Conservation (phyloP, 2,797 vertebrate species). For the Gephyroberyx darwinii region DNA sequence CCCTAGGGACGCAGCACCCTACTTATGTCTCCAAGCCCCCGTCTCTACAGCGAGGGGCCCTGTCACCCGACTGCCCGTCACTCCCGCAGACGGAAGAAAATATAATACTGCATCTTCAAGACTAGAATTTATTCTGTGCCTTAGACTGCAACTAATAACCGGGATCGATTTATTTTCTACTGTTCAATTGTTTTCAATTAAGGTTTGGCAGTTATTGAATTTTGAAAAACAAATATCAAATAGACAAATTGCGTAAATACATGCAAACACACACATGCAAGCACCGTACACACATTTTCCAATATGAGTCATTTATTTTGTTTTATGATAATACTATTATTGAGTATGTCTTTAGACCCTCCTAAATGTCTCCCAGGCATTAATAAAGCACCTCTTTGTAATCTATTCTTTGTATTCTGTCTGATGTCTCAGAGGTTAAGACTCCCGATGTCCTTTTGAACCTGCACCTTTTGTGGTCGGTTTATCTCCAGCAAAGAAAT, state of each 20-base stretch:
- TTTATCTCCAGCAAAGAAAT: constrained; percentile 12
- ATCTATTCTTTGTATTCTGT: constrained; percentile 11
- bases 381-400: constrained; percentile 11
- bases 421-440: constrained; percentile 6
- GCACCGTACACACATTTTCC: background rate
- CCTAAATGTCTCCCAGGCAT: constrained; percentile 17
- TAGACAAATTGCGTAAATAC: background rate
- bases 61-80: constrained; percentile 35
- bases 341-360: constrained; percentile 1
- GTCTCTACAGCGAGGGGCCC: constrained; percentile 4
- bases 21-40: constrained; percentile 39
- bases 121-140: background rate
- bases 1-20: constrained; percentile 51
- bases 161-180: background rate
- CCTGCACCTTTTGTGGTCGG: constrained; percentile 21
- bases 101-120: constrained; percentile 12
- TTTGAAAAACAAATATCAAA: background rate
- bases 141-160: background rate
- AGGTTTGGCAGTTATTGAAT: background rate
- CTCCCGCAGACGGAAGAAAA: constrained; percentile 15
- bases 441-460: constrained; percentile 43
- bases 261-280: constrained; percentile 1
- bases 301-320: constrained; percentile 15
- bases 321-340: constrained; percentile 9
- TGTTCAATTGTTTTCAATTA: background rate